Evolutionary conservation across 2,888 invertebrate genomes (phyloP).

Genomic region (Baccha elongata): DNA sequence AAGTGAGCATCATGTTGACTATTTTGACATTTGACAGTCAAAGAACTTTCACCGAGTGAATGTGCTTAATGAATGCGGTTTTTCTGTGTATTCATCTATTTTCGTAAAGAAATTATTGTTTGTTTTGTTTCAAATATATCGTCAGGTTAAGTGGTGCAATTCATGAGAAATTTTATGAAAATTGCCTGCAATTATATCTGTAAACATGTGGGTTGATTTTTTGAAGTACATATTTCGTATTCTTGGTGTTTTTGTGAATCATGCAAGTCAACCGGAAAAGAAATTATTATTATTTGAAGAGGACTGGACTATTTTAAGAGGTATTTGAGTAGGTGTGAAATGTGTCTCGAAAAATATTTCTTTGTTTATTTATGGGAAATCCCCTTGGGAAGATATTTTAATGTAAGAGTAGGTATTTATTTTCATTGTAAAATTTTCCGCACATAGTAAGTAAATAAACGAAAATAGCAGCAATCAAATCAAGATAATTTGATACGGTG

Average conservation of each 20-base stretch:
- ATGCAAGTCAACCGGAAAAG: conserved; percentile 25
- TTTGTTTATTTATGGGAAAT: too few relatives aligned
- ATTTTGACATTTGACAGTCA: conserved; percentile 29
- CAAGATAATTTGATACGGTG: too few relatives aligned
- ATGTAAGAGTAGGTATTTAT: too few relatives aligned
- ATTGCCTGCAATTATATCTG: not conserved
- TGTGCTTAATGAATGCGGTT: not conserved
- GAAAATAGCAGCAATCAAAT: too few relatives aligned
- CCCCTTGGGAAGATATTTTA: too few relatives aligned
- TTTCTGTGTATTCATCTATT: not conserved
- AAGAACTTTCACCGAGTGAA: conserved; percentile 12
- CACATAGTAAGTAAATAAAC: too few relatives aligned
- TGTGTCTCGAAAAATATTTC: too few relatives aligned
- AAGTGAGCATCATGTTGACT: conserved; percentile 1
- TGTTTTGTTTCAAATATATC: too few relatives aligned
- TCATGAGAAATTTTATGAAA: not conserved
- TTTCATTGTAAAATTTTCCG: too few relatives aligned
- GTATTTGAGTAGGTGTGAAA: conserved; percentile 32
- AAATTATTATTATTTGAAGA: conserved; percentile 18
- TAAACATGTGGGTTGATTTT: not conserved
- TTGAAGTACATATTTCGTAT: too few relatives aligned
- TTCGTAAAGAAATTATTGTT: not conserved
- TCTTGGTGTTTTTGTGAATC: too few relatives aligned
- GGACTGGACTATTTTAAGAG: conserved; percentile 29
- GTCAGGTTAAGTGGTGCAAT: not conserved